These are phyloP conservation scores for Tachyglossus aculeatus DNA, from an alignment of 2,797 vertebrate genomes.

Conservation along the genomic window DNA sequence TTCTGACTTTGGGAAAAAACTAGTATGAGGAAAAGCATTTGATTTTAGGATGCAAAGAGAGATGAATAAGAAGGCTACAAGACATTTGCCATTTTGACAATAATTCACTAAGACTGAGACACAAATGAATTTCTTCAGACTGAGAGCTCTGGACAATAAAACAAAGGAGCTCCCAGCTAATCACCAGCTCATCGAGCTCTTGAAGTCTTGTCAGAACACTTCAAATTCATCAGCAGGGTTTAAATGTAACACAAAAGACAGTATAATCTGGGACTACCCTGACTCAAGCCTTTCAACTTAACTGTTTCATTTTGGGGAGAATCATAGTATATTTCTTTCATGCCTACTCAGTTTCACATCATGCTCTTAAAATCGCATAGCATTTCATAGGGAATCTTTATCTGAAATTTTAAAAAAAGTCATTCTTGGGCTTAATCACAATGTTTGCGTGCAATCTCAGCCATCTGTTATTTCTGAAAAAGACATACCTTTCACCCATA, in stretches of 20 bases:
- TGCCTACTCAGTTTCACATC: conserved; percentile 29
- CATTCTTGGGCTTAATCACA: conserved; percentile 11
- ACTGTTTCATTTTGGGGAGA: conserved; percentile 35
- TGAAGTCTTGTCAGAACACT: conserved; percentile 50
- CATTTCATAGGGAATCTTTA: conserved; percentile 24
- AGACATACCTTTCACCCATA: neutral
- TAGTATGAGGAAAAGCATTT: too few species aligned
- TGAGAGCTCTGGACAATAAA: conserved; percentile 28
- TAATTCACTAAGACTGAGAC: conserved; percentile 46
- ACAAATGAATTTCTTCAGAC: conserved; percentile 47
- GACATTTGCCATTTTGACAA: conserved; percentile 50
- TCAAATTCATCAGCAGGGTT: conserved; percentile 36
- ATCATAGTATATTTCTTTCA: conserved; percentile 27
- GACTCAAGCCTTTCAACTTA: conserved; percentile 40
- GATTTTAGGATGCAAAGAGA: neutral
- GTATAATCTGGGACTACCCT: conserved; percentile 40
- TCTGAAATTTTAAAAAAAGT: conserved; percentile 3
- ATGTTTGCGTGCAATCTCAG: neutral
- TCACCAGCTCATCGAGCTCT: conserved; percentile 51
- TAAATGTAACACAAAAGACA: conserved; percentile 33
- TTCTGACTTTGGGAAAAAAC: too few species aligned
- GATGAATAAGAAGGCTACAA: conserved; percentile 3
- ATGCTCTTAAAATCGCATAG: neutral
- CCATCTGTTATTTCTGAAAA: neutral
- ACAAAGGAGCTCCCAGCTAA: conserved; percentile 20